phyloP scores from a whole-genome alignment of 2,888 invertebrate genomes.

The Biston stratarius region DNA sequence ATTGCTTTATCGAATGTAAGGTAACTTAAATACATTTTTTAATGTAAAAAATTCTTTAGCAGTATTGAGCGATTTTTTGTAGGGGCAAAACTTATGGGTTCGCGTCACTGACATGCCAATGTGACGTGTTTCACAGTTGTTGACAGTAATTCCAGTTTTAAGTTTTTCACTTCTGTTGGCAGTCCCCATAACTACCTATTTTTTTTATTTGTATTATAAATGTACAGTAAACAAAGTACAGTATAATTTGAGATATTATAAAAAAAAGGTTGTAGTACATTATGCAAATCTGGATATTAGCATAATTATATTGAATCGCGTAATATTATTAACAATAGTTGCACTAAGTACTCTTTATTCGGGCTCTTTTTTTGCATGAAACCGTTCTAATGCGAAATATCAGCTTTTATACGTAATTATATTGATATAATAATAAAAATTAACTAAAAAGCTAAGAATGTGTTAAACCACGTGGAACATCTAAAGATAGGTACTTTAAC shows the following conservation, averaged over 20 bases:
- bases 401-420: slow-evolving; percentile 2
- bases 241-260: too few species aligned
- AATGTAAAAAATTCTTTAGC: neutral
- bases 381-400: neutral
- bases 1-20: neutral
- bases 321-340: neutral
- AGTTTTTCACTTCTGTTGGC: too few species aligned
- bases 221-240: too few species aligned
- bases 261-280: neutral
- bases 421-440: neutral
- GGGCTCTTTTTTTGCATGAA: neutral
- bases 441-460: slow-evolving; percentile 1
- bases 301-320: neutral
- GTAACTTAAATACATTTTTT: neutral
- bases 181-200: too few species aligned
- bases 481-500: neutral
- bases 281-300: neutral
- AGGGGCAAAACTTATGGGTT: too few species aligned
- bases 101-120: too few species aligned
- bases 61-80: neutral
- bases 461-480: neutral
- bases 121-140: too few species aligned
- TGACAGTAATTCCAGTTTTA: too few species aligned
- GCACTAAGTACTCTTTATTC: neutral
- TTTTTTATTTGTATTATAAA: too few species aligned